phyloP scores from a whole-genome alignment of 2,797 vertebrate genomes.

The Siniperca scherzeri region DNA sequence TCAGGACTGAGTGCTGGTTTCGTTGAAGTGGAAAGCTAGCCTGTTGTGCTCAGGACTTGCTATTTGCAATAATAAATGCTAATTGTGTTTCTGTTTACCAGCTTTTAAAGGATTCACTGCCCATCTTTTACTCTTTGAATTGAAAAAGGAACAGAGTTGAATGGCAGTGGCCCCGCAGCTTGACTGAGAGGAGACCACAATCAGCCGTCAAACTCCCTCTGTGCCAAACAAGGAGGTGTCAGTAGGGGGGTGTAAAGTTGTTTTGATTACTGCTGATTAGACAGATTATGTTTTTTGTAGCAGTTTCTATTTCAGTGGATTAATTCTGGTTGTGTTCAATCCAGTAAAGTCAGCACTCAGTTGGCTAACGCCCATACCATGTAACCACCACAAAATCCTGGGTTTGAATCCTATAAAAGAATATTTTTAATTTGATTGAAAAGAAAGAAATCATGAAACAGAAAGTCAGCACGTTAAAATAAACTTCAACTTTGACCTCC shows the following conservation, averaged over 20 bases:
- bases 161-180: slow-evolving; percentile 43
- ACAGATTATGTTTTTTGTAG: slow-evolving; percentile 12
- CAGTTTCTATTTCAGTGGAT: slow-evolving; percentile 36
- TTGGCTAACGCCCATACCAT: slow-evolving; percentile 31
- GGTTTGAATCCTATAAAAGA: slow-evolving; percentile 42
- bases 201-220: slow-evolving; percentile 38
- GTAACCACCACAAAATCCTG: slow-evolving; percentile 46
- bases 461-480: background rate
- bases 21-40: slow-evolving; percentile 35
- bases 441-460: slow-evolving; percentile 1
- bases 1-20: slow-evolving; percentile 33
- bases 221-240: slow-evolving; percentile 36
- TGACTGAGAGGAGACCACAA: slow-evolving; percentile 43
- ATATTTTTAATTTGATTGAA: slow-evolving; percentile 41
- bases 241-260: slow-evolving; percentile 4
- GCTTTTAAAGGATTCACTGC: slow-evolving; percentile 52
- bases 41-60: slow-evolving; percentile 37
- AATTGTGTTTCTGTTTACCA: slow-evolving; percentile 63
- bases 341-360: slow-evolving; percentile 22
- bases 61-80: slow-evolving; percentile 62
- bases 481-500: background rate
- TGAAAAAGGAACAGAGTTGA: slow-evolving; percentile 38
- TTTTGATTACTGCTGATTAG: slow-evolving; percentile 46
- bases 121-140: slow-evolving; percentile 42
- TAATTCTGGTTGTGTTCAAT: slow-evolving; percentile 20